Evolutionary conservation across 1,140 invertebrate species (phyloP).

Genomic region (Orchestia grillus): DNA sequence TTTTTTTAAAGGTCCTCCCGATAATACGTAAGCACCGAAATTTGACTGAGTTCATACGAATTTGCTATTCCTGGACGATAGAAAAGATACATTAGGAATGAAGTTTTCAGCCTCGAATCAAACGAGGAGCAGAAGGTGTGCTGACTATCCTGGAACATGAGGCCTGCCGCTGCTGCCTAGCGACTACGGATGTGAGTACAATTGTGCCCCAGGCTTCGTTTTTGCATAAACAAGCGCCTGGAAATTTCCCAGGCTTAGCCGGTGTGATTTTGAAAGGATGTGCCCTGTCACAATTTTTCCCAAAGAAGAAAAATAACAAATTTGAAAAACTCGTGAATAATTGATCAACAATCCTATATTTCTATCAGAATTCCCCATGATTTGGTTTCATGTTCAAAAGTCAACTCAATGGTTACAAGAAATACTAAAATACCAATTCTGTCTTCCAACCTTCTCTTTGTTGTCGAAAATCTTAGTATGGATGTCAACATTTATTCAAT

Average conservation of each 20-base stretch:
- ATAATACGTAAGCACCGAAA: too few species aligned
- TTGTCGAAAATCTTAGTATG: background rate
- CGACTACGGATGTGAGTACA: background rate
- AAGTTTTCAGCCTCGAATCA: background rate
- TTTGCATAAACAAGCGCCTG: background rate
- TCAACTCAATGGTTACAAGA: background rate
- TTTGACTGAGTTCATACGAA: too few species aligned
- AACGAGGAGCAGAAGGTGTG: background rate
- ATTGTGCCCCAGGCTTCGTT: background rate
- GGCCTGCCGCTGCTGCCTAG: background rate
- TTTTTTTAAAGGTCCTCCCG: too few species aligned
- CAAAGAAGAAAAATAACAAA: background rate
- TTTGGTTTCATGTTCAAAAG: background rate
- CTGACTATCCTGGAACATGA: background rate
- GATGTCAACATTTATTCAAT: background rate
- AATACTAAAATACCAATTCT: background rate
- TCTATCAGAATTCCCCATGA: background rate
- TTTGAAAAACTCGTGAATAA: background rate
- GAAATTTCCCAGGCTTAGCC: background rate
- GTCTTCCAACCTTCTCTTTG: background rate
- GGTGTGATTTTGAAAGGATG: background rate
- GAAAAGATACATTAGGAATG: background rate
- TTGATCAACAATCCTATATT: background rate
- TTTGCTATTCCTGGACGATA: too few species aligned
- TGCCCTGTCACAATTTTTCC: background rate